Evolutionary conservation across 2,888 invertebrate genomes (phyloP).

Genomic region (Drosophila ustulata): DNA sequence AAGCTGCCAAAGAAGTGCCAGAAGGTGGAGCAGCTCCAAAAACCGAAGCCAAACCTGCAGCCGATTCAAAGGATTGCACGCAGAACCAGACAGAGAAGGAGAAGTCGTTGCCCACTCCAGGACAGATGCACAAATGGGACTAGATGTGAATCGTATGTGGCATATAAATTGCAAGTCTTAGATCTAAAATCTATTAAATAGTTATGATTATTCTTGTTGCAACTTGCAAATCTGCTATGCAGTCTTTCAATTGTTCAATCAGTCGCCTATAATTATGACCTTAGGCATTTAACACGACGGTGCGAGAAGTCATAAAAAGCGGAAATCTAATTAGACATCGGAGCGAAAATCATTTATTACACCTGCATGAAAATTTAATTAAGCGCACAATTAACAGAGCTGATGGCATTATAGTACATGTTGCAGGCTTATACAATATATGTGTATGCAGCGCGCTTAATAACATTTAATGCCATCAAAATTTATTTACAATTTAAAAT

Average conservation of each 20-base stretch:
- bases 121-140: conserved; percentile 39
- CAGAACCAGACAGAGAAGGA: neutral
- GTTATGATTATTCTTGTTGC: neutral
- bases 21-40: neutral
- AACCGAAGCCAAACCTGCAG: neutral
- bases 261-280: conserved; percentile 36
- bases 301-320: conserved; percentile 42
- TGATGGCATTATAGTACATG: conserved; percentile 41
- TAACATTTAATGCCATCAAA: conserved; percentile 76
- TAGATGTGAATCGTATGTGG: conserved; percentile 7
- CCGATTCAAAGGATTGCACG: neutral
- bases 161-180: conserved; percentile 4
- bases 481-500: conserved; percentile 77
- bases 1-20: conserved; percentile 3
- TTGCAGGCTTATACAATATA: conserved; percentile 11
- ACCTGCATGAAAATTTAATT: conserved; percentile 82
- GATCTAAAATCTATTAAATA: neutral
- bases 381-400: conserved; percentile 72
- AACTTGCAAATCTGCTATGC: neutral
- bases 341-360: conserved; percentile 73
- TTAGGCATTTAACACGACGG: conserved; percentile 48
- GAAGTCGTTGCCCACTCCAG: conserved; percentile 25
- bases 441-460: conserved; percentile 53
- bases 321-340: conserved; percentile 73
- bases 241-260: conserved; percentile 25